Base-by-base conservation (phyloP, 1,140 invertebrate genomes). In the Zophobas morio region DNA sequence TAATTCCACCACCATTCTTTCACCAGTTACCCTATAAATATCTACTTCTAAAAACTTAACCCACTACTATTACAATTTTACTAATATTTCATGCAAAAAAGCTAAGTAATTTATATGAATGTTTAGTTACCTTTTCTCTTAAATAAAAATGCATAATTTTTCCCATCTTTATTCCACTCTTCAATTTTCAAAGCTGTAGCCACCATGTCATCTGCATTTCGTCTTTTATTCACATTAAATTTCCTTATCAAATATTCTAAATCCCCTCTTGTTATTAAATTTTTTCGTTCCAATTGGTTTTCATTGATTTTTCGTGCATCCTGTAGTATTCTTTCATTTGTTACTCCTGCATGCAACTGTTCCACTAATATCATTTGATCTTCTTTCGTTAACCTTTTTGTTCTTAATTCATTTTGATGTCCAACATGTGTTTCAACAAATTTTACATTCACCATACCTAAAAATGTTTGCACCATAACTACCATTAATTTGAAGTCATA, bases 121-220 rank as follows among this genome's bases (percentile, higher is more conserved):
- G 20, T 20, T 20, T 20, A 20, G 20, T 35, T 76, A 75, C 73
- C 73, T 75, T 76, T 1, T 66, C 75, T 56, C 60, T 78, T 78
- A 57, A 75, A 78, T 4, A 78, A 57, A 54, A 78, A 78, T 8
- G 39, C 39, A 70, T 66, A 76, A 75, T 78, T 78, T 76, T 76
- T 75, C 20, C 63, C 57, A 75, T 75, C 39, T 8, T 2, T n/a
- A 57, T 78, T 78, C 77, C 73, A 78, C 70, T 78, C 77, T 35
- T 78, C 34, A 5, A 78, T 53, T 54, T 75, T 75, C 36, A 78
- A 46, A 34, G 40, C 35, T n/a, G 75, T 63, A 0, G 77, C 77
- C 47, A 78, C 46, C 77, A 78, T 78, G 1, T 53, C 35, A 72
- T 76, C 40, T 20, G 56, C 33, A 57, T 79, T 53, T 73, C 37